Evolutionary conservation across 2,888 invertebrate species (phyloP), one percentile per base, ranked within the genome.

Genomic region (Diaprepes abbreviatus): DNA sequence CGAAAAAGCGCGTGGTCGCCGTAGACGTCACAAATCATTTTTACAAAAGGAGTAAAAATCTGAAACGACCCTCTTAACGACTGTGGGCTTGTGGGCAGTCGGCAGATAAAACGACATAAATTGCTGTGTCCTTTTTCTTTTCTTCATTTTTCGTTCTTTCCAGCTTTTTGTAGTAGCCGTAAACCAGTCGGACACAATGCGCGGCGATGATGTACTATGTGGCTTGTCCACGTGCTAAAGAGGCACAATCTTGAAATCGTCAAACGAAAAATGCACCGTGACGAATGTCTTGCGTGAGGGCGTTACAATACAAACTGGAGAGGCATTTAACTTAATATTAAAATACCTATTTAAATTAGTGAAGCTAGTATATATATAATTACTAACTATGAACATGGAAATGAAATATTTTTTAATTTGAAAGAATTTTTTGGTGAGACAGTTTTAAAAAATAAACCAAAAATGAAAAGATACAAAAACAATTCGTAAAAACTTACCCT

Each of bases 21-120:
- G 12, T 24, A 24, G 24, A 45, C 45, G 16, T 0, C 21, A 45
- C 45, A 45, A 45, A 45, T 45, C 45, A 45, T 45, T 12, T n/a
- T 5, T 5, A 45, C n/a, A 45, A 45, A 45, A 45, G 45, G n/a
- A 7, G 1, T 19, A 21, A 38, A n/a, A 24, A 45, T 24, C 24
- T 12, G 45, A 45, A 45, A 45, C 21, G 21, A 24, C 45, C 45
- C 45, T 45, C 24, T 24, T 45, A 45, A 45, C 45, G 45, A 24
- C 45, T 45, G 45, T n/a, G n/a, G n/a, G n/a, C n/a, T n/a, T n/a
- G n/a, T 45, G 45, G 24, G 45, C 45, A 45, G 45, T 21, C 24
- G 45, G 45, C 45, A 9, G n/a, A 45, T 45, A 45, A 21, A 21
- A 21, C 12, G 24, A 24, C 45, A 45, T 45, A 45, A 45, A 45